Percentiles rank a stretch among this genome's conserved stretches.
Conservation (phyloP, 2,888 invertebrate genomes). For the Hipparchia sbordonii region DNA sequence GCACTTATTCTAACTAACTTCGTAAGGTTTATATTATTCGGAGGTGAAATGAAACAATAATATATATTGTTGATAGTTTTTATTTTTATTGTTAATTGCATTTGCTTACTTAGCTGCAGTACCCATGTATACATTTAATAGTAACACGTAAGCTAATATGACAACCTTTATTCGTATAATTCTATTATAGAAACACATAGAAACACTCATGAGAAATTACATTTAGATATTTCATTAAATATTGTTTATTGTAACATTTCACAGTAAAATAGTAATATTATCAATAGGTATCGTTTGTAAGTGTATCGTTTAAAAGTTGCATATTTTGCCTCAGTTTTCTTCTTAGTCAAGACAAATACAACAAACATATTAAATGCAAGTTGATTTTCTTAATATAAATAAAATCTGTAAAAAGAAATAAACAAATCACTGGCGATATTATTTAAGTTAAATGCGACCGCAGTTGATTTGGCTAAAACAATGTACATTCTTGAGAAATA, state of each 20-base stretch:
- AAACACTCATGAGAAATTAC: background rate
- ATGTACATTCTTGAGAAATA: slow-evolving; percentile 34
- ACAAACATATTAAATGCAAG: slow-evolving; percentile 46
- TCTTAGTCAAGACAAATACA: slow-evolving; percentile 45
- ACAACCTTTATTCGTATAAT: background rate
- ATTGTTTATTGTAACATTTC: background rate
- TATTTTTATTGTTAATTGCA: slow-evolving; percentile 62
- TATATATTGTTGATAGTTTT: slow-evolving; percentile 30
- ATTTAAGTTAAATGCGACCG: slow-evolving; percentile 53
- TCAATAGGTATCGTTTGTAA: slow-evolving; percentile 27
- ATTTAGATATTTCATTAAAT: background rate
- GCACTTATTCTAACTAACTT: too few species aligned
- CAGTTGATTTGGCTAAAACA: slow-evolving; percentile 42
- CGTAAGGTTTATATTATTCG: background rate
- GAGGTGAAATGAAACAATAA: slow-evolving; percentile 27
- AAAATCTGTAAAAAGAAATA: slow-evolving; percentile 37
- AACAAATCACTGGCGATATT: slow-evolving; percentile 42
- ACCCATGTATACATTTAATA: slow-evolving; percentile 44
- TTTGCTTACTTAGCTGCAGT: slow-evolving; percentile 60
- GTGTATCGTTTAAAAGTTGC: slow-evolving; percentile 30
- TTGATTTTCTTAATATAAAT: slow-evolving; percentile 29
- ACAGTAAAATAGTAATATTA: background rate
- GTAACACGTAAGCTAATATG: slow-evolving; percentile 36
- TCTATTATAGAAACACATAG: background rate
- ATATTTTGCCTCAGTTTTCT: slow-evolving; percentile 27